Evolutionary conservation across 2,888 invertebrate genomes (phyloP), one percentile per base, ranked within the genome.

Genomic region (Barypeithes pellucidus): DNA sequence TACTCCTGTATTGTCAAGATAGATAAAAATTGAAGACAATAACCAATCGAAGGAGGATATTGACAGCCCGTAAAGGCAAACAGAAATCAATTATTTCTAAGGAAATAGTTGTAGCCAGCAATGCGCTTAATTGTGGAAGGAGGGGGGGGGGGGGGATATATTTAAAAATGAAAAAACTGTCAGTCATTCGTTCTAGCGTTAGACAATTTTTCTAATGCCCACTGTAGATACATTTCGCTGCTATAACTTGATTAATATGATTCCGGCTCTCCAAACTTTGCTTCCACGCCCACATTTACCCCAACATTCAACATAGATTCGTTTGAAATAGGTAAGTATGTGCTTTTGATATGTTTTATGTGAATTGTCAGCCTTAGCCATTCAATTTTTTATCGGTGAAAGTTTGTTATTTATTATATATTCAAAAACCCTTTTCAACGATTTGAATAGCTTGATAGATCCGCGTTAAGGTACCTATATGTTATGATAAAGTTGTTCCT

Each of bases 201-300:
- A n/a, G n/a, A n/a, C n/a, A n/a, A n/a, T n/a, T n/a, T n/a, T n/a
- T n/a, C n/a, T n/a, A n/a, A n/a, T n/a, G n/a, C n/a, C n/a, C n/a
- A 2, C 3, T 2, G 29, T 29, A 24, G 2, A 5, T 24, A 24
- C 5, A 24, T 24, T 24, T 2, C 39, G 54, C 39, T 66, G 54
- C 52, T 52, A 54, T 52, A 39, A 66, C 52, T 66, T 50, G 66
- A 66, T 66, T 54, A 66, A 66, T 66, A 52, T 36, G 52, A 33
- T 36, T 62, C 16, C 11, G 39, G 22, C 39, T 52, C 39, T 22
- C 20, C 20, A 66, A 66, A 66, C 52, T 66, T 66, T 66, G 52
- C 39, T 18, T 22, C 20, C 41, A 41, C 39, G 61, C 20, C 11
- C 47, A 47, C 47, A 12, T 47, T 20, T 9, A 29, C 5, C 29